phyloP scores from a whole-genome alignment of 2,888 invertebrate genomes.

The Ischnura elegans region DNA sequence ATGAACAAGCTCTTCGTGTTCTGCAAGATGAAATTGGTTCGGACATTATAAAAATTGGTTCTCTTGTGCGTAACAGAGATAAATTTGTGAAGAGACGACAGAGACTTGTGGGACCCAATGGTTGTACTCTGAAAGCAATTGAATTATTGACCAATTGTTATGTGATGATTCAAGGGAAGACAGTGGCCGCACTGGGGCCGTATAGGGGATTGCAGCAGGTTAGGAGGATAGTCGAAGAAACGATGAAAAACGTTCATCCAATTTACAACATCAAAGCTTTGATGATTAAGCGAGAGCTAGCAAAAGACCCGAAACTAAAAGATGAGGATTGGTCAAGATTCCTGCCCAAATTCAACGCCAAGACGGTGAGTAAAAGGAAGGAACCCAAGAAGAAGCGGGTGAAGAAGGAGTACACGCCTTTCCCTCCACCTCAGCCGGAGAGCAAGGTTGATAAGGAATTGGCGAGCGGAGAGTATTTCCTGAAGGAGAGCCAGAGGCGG shows the following conservation, averaged over 20 bases:
- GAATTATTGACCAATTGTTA: slow-evolving; percentile 98
- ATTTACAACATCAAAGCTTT: slow-evolving; percentile 98
- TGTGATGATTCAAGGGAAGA: slow-evolving; percentile 97
- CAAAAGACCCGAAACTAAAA: slow-evolving; percentile 94
- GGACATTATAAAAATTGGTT: slow-evolving; percentile 98
- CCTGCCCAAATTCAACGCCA: slow-evolving; percentile 94
- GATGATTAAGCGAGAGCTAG: slow-evolving; percentile 97
- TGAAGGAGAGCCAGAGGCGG: slow-evolving; percentile 90
- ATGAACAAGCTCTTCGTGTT: slow-evolving; percentile 94
- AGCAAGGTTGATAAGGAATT: slow-evolving; percentile 96
- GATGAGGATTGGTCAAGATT: slow-evolving; percentile 98
- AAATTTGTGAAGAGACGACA: slow-evolving; percentile 97
- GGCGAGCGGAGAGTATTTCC: slow-evolving; percentile 98
- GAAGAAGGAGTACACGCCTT: slow-evolving; percentile 98
- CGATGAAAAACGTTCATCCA: slow-evolving; percentile 99
- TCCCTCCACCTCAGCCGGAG: slow-evolving; percentile 95
- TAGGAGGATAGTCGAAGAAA: slow-evolving; percentile 94
- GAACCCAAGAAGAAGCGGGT: slow-evolving; percentile 91
- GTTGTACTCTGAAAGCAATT: slow-evolving; percentile 98
- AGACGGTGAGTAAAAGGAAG: slow-evolving; percentile 93
- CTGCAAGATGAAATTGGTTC: slow-evolving; percentile 94
- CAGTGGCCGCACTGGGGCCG: slow-evolving; percentile 97
- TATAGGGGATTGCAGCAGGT: slow-evolving; percentile 94
- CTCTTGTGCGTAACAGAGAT: slow-evolving; percentile 92
- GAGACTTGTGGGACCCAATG: slow-evolving; percentile 96